Evolutionary conservation across 2,888 invertebrate genomes (phyloP).

Genomic region (Hydraecia micacea): DNA sequence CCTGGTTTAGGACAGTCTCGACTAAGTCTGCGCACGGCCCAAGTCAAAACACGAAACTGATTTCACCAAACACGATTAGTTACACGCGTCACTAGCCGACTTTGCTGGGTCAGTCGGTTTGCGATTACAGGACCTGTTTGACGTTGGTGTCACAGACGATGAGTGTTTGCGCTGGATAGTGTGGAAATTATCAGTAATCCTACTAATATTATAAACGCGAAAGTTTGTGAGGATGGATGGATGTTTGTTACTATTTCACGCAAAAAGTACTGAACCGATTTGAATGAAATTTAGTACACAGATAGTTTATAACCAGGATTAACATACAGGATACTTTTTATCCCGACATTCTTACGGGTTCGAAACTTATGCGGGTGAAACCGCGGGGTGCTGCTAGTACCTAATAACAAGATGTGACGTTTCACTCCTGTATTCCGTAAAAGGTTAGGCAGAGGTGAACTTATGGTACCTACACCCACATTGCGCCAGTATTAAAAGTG

Average conservation of each 20-base stretch:
- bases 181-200: not conserved
- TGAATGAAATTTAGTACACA: no score
- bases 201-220: no score
- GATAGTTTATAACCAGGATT: no score
- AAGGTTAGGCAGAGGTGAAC: no score
- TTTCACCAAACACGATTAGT: conserved; percentile 26
- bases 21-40: not conserved
- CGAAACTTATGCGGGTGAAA: no score
- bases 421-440: not conserved
- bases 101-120: conserved; percentile 13
- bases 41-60: conserved; percentile 17
- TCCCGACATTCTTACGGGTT: no score
- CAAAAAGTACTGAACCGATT: no score
- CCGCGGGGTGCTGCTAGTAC: no score
- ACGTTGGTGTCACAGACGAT: not conserved
- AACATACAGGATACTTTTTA: no score
- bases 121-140: not conserved
- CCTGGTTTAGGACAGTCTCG: not conserved
- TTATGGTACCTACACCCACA: not conserved
- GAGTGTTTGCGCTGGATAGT: conserved; percentile 5
- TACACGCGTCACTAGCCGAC: conserved; percentile 17
- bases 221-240: no score
- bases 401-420: not conserved
- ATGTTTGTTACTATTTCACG: no score
- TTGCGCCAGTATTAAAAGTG: not conserved